Conservation (phyloP, 2,888 invertebrate species). For the Reticulitermes lucifugus region DNA sequence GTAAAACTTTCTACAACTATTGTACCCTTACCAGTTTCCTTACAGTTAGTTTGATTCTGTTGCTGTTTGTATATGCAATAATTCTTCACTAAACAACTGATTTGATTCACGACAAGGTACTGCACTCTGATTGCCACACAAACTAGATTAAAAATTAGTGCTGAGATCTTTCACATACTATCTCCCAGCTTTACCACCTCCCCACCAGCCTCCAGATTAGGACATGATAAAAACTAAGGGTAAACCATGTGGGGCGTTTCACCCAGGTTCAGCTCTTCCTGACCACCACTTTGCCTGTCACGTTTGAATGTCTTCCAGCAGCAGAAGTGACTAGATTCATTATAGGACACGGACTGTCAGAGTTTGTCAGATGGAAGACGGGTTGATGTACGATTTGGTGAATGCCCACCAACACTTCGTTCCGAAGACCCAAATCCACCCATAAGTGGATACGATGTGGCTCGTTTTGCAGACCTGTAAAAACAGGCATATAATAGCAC, state of each 20-base stretch:
- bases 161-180: background rate
- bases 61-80: background rate
- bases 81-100: background rate
- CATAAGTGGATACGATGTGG: constrained; percentile 64
- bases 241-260: background rate
- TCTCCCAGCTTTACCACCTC: background rate
- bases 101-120: background rate
- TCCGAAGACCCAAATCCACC: constrained; percentile 55
- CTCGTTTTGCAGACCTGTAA: constrained; percentile 64
- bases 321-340: constrained; percentile 20
- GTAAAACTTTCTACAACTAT: background rate
- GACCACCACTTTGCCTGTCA: background rate
- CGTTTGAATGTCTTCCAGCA: constrained; percentile 1
- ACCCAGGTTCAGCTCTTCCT: background rate
- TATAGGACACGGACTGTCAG: constrained; percentile 44
- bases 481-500: background rate
- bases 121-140: background rate
- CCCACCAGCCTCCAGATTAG: background rate
- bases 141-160: background rate
- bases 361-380: constrained; percentile 48
- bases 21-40: background rate
- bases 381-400: constrained; percentile 40
- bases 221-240: background rate
- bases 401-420: constrained; percentile 38
- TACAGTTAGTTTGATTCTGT: background rate